Percentiles rank a stretch among this genome's conserved stretches.
Evolutionary conservation across 2,113 vertebrate genomes (phyloP).

Genomic region (Sclerurus mexicanus): DNA sequence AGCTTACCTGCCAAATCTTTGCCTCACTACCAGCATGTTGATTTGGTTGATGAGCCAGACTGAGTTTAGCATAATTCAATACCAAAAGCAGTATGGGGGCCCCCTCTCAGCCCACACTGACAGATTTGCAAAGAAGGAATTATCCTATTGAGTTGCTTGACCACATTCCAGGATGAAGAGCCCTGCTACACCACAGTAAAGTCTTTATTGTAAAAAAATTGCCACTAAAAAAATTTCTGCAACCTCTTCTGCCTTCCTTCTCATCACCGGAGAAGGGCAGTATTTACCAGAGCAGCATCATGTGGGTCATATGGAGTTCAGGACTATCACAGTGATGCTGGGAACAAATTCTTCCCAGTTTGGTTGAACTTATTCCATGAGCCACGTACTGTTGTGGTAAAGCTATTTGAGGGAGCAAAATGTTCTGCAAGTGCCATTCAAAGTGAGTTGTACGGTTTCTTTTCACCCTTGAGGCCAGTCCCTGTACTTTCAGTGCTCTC

Average conservation of each 20-base stretch:
- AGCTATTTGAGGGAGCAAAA: neutral
- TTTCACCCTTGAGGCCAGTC: neutral
- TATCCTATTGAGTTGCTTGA: neutral
- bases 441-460: neutral
- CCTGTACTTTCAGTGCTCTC: neutral
- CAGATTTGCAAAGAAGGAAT: neutral
- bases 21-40: neutral
- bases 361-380: neutral
- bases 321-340: neutral
- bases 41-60: neutral
- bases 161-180: neutral
- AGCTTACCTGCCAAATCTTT: neutral
- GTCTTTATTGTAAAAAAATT: neutral
- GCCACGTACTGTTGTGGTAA: neutral
- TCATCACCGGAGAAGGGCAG: too few species aligned
- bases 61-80: neutral
- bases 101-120: neutral
- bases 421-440: neutral
- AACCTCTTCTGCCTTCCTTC: neutral
- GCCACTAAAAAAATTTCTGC: neutral
- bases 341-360: neutral
- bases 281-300: neutral
- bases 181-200: neutral
- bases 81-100: neutral
- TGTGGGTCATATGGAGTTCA: accelerated